Evolutionary conservation across 1,140 invertebrate species (phyloP), one percentile per base, ranked within the genome.

Genomic region (Liolophura sinensis): DNA sequence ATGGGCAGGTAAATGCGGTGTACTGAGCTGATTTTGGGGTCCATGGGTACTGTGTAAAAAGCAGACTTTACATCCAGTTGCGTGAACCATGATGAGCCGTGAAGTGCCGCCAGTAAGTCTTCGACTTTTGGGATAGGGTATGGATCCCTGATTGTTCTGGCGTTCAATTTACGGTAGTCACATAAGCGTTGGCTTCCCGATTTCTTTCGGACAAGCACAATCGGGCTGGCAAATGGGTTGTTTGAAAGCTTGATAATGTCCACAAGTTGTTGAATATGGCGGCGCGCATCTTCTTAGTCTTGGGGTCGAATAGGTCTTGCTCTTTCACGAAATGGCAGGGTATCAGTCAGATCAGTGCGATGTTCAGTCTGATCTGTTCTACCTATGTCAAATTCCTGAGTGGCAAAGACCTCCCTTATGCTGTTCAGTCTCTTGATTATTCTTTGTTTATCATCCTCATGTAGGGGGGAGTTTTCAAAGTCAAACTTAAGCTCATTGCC

Each of bases 121-220:
- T 87, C 81, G 40, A 88, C 86, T 6, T 72, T 57, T 0, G 86
- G 87, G 1, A 88, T 62, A 71, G 88, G 88, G 68, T 84, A 89
- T 27, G 69, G 75, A 73, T 88, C 86, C 51, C 74, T 69, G 0
- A 75, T n/a, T n/a, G n/a, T n/a, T n/a, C 72, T 73, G 62, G 6
- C 7, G 73, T 88, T 89, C 11, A 89, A 48, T 27, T 61, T 52
- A 49, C 86, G 48, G 72, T 80, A 88, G 74, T 88, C 69, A 69
- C 81, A 86, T 65, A 87, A 67, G 64, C 83, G 71, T 31, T 76
- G 60, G 50, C 75, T 59, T 56, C 84, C 78, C 78, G 87, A 76
- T 48, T 86, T 86, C 65, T 90, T 90, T 62, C 88, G 88, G 1
- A 75, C 70, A 18, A 79, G 46, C 27, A 75, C 67, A 14, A 73